Percentiles rank a stretch among this genome's conserved stretches.
Conservation (phyloP, 2,797 vertebrate species). For the Champsocephalus gunnari region DNA sequence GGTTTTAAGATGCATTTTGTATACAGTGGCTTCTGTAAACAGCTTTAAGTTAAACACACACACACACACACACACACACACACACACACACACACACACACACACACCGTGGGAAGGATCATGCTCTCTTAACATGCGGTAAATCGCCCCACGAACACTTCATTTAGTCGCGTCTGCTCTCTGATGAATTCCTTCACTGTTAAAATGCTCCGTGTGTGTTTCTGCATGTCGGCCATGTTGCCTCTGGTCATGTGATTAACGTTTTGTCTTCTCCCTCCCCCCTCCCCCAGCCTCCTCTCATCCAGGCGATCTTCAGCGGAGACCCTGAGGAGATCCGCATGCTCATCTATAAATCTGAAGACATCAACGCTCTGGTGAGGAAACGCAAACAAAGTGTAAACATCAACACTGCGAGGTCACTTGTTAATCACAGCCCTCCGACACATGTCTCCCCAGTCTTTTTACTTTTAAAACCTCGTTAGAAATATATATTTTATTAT, state of each 20-base stretch:
- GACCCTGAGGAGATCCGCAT: constrained; percentile 96
- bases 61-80: constrained; percentile 27
- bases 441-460: no score
- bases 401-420: no score
- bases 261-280: neutral
- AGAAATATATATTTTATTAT: no score
- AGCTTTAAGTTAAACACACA: constrained; percentile 43
- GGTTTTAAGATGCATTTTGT: neutral
- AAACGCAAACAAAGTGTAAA: neutral
- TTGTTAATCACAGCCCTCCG: no score
- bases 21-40: constrained; percentile 43
- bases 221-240: neutral
- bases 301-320: constrained; percentile 97
- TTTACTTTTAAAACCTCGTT: no score
- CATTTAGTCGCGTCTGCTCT: neutral
- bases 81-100: constrained; percentile 22
- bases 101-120: constrained; percentile 57
- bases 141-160: constrained; percentile 20
- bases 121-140: constrained; percentile 12
- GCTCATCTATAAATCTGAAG: constrained; percentile 97
- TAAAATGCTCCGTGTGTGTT: constrained; percentile 6
- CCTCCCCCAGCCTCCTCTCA: constrained; percentile 89
- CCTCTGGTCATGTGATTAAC: constrained; percentile 20
- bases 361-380: constrained; percentile 95
- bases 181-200: constrained; percentile 5